Conservation (phyloP, 2,113 vertebrate species). For the Rynchops niger region DNA sequence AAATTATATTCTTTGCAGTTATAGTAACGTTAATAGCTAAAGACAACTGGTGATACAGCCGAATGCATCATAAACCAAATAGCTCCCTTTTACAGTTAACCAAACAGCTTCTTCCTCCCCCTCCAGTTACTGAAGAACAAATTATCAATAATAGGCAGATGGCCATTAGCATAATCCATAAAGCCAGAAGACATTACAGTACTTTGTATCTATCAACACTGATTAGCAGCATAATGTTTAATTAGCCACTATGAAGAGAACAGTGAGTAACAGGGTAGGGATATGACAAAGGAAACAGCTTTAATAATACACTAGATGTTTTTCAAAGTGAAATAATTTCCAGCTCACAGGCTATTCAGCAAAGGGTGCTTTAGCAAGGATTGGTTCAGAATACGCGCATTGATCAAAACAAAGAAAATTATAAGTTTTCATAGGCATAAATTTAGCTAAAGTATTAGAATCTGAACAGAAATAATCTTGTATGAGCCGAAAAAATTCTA, state of each 20-base stretch:
- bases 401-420: constrained; percentile 46
- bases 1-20: neutral
- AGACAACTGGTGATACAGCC: constrained; percentile 55
- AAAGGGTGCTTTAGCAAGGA: neutral
- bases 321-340: constrained; percentile 58
- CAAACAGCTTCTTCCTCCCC: constrained; percentile 54
- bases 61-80: constrained; percentile 67
- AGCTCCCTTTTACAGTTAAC: constrained; percentile 49
- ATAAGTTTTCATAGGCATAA: neutral
- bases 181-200: constrained; percentile 72
- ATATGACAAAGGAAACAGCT: constrained; percentile 62
- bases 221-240: constrained; percentile 76
- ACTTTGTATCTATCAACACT: constrained; percentile 74
- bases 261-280: constrained; percentile 38
- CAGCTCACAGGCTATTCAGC: constrained; percentile 16
- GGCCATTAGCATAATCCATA: constrained; percentile 79
- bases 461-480: constrained; percentile 30
- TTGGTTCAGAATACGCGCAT: neutral
- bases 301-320: constrained; percentile 44
- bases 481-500: neutral
- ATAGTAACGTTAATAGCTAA: constrained; percentile 40
- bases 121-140: constrained; percentile 65
- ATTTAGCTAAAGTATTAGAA: constrained; percentile 43
- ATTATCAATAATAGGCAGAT: constrained; percentile 79
- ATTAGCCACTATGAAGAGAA: constrained; percentile 68